Evolutionary conservation across 2,113 vertebrate genomes (phyloP).

Genomic region (Climacteris rufus): DNA sequence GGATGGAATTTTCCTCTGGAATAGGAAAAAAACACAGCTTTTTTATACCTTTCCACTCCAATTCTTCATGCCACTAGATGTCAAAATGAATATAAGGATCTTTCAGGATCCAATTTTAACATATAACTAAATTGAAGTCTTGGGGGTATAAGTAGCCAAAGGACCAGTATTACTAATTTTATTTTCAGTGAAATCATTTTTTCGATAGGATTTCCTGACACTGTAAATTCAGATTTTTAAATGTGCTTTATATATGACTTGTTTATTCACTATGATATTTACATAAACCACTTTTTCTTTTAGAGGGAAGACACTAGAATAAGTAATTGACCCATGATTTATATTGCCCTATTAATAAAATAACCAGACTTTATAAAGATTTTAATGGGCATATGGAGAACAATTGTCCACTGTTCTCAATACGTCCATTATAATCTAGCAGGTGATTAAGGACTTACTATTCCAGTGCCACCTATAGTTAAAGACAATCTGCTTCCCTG

Average conservation of each 20-base stretch:
- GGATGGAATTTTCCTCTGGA: not conserved
- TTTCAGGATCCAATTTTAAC: constrained; percentile 5
- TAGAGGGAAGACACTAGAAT: not conserved
- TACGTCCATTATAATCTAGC: not conserved
- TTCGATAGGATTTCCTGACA: not conserved
- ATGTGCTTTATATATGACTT: not conserved
- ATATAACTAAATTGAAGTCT: not conserved
- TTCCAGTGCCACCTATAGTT: not conserved
- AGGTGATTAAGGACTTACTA: not conserved
- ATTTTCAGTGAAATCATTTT: not conserved
- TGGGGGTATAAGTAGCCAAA: not conserved
- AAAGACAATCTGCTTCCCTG: not conserved
- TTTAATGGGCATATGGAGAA: not conserved
- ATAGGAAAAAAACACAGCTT: not conserved
- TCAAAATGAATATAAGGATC: not conserved
- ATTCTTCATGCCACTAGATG: not conserved
- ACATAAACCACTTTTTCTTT: not conserved
- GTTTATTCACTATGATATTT: not conserved
- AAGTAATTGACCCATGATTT: not conserved
- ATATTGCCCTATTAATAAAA: not conserved
- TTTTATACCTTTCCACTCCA: not conserved
- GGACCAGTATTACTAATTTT: not conserved
- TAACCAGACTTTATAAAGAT: not conserved
- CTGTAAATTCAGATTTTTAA: not conserved
- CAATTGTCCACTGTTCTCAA: not conserved